phyloP scores from a whole-genome alignment of 2,888 invertebrate species.

The Spisula solida region DNA sequence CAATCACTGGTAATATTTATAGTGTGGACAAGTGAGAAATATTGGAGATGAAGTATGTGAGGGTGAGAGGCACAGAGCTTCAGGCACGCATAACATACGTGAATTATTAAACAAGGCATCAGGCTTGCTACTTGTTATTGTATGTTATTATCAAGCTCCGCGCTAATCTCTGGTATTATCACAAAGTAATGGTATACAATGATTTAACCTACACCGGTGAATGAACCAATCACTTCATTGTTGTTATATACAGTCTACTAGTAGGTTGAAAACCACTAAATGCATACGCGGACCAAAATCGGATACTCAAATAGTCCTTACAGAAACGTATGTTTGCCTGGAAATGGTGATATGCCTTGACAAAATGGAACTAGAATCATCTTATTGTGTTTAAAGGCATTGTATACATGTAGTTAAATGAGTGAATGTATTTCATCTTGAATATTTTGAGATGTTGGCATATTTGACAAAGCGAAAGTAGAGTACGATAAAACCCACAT shows the following conservation, averaged over 20 bases:
- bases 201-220: background rate
- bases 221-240: background rate
- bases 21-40: slow-evolving; percentile 12
- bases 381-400: too few relatives aligned
- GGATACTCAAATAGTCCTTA: too few relatives aligned
- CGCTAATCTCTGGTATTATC: background rate
- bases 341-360: too few relatives aligned
- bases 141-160: background rate
- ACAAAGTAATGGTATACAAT: slow-evolving; percentile 13
- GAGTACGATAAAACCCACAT: too few relatives aligned
- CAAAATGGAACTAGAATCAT: too few relatives aligned
- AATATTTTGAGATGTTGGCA: too few relatives aligned
- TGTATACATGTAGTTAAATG: too few relatives aligned
- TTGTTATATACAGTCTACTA: too few relatives aligned
- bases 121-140: slow-evolving; percentile 22
- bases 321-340: too few relatives aligned
- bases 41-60: background rate
- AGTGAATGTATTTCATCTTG: too few relatives aligned
- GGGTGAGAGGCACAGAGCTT: slow-evolving; percentile 25
- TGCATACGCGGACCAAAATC: too few relatives aligned
- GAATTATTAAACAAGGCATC: slow-evolving; percentile 57
- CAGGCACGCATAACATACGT: slow-evolving; percentile 43
- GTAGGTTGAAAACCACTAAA: background rate
- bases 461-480: too few relatives aligned
- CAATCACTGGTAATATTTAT: slow-evolving; percentile 54